phyloP scores from a whole-genome alignment of 2,113 vertebrate genomes.

The Climacteris rufus region DNA sequence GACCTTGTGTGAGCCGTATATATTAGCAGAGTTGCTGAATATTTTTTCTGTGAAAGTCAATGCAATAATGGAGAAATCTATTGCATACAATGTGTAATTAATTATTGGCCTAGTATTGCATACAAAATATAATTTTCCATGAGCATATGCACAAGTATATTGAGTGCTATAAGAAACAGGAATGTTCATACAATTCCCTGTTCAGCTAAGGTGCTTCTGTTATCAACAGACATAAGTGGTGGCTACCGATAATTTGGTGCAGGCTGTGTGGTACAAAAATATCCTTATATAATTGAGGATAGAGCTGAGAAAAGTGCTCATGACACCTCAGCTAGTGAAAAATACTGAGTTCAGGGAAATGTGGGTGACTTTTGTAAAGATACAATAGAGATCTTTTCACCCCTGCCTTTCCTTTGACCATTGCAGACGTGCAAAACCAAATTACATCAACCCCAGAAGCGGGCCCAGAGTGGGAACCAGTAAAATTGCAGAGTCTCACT shows the following conservation, averaged over 20 bases:
- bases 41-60: neutral
- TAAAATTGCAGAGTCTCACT: neutral
- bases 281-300: neutral
- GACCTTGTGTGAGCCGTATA: neutral
- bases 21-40: neutral
- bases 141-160: neutral
- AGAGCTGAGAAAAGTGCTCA: neutral
- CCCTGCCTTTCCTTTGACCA: neutral
- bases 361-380: neutral
- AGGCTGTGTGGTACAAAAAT: neutral
- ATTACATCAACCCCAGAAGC: rapidly evolving
- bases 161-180: neutral
- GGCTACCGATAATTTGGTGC: neutral
- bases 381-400: neutral
- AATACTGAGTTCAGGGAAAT: neutral
- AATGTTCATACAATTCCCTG: neutral
- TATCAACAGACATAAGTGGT: neutral
- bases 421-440: neutral
- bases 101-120: neutral
- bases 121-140: neutral
- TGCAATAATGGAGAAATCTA: neutral
- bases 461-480: rapidly evolving
- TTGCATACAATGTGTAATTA: neutral
- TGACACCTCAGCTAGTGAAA: neutral
- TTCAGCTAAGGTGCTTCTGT: neutral